A percentile compares a stretch with the other conserved stretches of the same genome.
Conservation (phyloP, 2,113 vertebrate genomes). For the Cottus gobio region DNA sequence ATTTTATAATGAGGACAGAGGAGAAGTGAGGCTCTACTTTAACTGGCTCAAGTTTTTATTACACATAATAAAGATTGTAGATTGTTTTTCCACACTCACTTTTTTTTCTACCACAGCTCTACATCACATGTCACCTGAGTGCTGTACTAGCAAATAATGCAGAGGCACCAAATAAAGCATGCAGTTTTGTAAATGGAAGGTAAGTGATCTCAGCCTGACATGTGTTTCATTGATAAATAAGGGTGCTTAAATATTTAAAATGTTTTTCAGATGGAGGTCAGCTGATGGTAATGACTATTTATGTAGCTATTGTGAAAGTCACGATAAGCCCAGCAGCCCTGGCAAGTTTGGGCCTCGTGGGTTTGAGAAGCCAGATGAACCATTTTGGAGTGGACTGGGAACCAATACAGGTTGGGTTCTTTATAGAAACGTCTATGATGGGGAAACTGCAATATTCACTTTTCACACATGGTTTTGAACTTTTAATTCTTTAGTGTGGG, state of each 20-base stretch:
- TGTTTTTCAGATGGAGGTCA: constrained; percentile 71
- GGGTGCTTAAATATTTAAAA: not conserved
- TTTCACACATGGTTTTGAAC: not conserved
- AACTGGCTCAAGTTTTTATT: not conserved
- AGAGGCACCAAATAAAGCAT: constrained; percentile 65
- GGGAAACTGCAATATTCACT: no score
- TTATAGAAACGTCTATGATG: no score
- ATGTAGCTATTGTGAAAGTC: constrained; percentile 67
- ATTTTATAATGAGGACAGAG: constrained; percentile 60
- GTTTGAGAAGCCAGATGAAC: constrained; percentile 28
- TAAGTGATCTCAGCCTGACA: not conserved
- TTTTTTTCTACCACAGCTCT: constrained; percentile 56
- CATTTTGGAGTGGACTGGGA: constrained; percentile 8
- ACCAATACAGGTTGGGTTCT: not conserved
- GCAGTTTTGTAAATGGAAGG: constrained; percentile 69
- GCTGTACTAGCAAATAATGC: constrained; percentile 59
- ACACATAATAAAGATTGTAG: no score
- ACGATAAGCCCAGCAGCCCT: constrained; percentile 13
- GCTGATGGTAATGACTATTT: constrained; percentile 75
- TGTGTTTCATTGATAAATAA: no score
- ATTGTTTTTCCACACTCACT: accelerated
- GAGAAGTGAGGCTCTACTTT: constrained; percentile 34
- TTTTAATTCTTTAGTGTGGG: constrained; percentile 39
- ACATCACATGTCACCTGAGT: constrained; percentile 75
- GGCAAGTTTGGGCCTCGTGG: constrained; percentile 50